Evolutionary conservation across 2,888 invertebrate genomes (phyloP), one percentile per base, ranked within the genome.

Genomic region (Phengaris arion): DNA sequence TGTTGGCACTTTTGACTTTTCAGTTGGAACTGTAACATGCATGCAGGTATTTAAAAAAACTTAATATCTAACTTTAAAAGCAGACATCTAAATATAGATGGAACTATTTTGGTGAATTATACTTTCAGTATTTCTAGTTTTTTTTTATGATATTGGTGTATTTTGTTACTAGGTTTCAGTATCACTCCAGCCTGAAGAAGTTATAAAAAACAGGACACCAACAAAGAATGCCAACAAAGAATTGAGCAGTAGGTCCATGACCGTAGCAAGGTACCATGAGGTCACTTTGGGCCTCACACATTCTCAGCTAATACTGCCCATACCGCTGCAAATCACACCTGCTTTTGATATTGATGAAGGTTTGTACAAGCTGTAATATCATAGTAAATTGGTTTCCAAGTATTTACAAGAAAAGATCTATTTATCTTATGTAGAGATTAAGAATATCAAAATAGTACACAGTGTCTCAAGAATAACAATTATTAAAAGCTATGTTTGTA

Each of bases 1-100:
- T 83, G 97, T 99, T 76, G 99, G 99, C 13, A 97, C 98, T 9
- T 96, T 99, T 88, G 99, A 99, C 87, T 99, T 99, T 87, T 96
- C 97, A 2, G 96, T 97, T 77, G 97, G 98, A 4, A 97, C 97
- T 77, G 97, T 99, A 6, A 96, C 97, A 51, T 99, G 99, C 89
- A 97, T 98, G 83, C 98, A 99, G 95, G 97, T 97, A 77, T 52
- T 35, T 35, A 35, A 35, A 35, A 35, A 35, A 35, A 35, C 3
- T 35, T 35, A 35, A 35, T 35, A 35, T 35, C 35, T 4, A 35
- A 35, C 35, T 35, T 35, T 35, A 35, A 35, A 35, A 35, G 35
- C 35, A 35, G 2, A 35, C 35, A 3, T 35, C 35, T 2, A 35
- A 35, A 35, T 4, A 35, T 35, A 35, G 35, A 35, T 1, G 35